Conservation (phyloP, 2,797 vertebrate genomes). For the Furcifer pardalis region DNA sequence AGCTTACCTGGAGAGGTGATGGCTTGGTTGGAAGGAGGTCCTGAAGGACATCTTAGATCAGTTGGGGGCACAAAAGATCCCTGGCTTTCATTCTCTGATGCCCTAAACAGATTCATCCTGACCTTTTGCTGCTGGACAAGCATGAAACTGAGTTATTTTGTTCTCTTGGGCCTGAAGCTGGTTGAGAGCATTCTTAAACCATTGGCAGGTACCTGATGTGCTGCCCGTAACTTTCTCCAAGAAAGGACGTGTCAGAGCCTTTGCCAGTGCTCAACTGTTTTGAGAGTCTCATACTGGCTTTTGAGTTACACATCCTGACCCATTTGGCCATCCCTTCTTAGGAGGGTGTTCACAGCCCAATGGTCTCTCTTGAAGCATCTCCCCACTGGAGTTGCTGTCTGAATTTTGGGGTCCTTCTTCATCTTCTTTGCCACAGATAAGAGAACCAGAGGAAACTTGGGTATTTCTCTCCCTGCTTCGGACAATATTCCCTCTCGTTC, state of each 20-base stretch:
- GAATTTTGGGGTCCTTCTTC: no score
- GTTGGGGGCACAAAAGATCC: neutral
- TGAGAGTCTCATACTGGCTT: neutral
- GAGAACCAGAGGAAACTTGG: neutral
- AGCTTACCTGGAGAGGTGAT: neutral
- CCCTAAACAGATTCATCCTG: neutral
- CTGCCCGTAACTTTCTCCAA: neutral
- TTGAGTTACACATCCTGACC: neutral
- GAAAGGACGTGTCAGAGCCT: neutral
- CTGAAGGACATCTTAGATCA: neutral
- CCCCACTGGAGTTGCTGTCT: no score
- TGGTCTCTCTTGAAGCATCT: neutral
- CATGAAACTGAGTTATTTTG: neutral
- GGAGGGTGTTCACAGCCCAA: neutral
- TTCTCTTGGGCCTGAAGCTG: neutral
- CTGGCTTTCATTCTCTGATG: neutral
- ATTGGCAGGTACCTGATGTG: neutral
- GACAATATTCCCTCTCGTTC: neutral
- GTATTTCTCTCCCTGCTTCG: neutral
- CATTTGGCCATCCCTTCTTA: neutral
- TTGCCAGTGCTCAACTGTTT: neutral
- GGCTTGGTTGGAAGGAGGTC: neutral
- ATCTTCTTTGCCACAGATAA: neutral
- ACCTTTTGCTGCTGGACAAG: neutral
- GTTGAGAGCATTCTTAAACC: neutral